A percentile compares a stretch with the other conserved stretches of the same genome.
These are phyloP conservation scores for Nycticryphes semicollaris DNA, from an alignment of 2,113 vertebrate genomes.

Conservation along the genomic window DNA sequence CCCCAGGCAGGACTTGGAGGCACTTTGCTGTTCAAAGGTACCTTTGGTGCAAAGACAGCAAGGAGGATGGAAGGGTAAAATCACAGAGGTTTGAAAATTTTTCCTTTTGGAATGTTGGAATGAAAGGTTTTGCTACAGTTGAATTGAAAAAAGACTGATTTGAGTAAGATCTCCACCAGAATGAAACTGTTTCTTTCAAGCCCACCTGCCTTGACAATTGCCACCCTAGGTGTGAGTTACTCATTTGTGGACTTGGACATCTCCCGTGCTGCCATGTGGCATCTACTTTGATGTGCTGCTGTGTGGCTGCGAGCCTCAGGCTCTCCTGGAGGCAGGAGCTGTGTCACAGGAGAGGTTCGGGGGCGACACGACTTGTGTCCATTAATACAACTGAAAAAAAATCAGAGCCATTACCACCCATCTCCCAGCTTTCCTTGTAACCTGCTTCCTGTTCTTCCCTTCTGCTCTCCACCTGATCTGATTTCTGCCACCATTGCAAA, in stretches of 20 bases:
- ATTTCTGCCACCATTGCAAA: background rate
- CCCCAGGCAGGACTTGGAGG: background rate
- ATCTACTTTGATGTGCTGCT: accelerated
- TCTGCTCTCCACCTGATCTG: background rate
- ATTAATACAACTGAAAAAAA: background rate
- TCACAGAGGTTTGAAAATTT: background rate
- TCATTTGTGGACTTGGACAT: accelerated
- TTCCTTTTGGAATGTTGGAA: background rate
- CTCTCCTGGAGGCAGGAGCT: background rate
- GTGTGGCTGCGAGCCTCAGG: accelerated
- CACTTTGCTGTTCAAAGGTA: background rate
- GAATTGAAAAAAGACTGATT: background rate
- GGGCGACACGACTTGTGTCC: accelerated
- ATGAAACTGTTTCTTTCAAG: background rate
- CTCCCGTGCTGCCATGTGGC: accelerated
- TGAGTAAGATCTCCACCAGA: background rate
- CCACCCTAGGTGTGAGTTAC: background rate
- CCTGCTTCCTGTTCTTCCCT: background rate
- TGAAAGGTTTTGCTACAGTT: background rate
- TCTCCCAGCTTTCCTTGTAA: background rate
- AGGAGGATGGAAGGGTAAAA: background rate
- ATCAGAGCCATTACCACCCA: accelerated
- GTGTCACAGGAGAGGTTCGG: background rate
- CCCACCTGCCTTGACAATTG: background rate
- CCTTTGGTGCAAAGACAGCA: background rate